Evolutionary conservation across 2,113 vertebrate species (phyloP), one percentile per base, ranked within the genome.

Genomic region (Sitta europaea): DNA sequence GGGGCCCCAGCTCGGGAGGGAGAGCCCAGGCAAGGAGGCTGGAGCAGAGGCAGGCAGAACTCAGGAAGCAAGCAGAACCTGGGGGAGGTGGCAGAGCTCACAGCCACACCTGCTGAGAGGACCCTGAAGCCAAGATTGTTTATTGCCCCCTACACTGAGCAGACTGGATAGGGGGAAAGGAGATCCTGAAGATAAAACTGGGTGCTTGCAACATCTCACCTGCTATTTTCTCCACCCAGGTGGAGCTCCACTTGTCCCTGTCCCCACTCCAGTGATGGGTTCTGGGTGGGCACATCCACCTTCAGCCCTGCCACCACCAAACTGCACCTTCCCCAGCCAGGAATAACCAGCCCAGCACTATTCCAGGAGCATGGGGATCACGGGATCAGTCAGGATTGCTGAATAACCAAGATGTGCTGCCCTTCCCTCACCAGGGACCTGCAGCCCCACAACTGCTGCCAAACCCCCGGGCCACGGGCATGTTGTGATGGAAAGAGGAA

Each of bases 341-440:
- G 5, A 33, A 14, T 1, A 18, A 35, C 2, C 79, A 63, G 38
- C 1, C 0, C 57, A 3, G 51, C 0, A 1, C 11, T 2, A 0
- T 9, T 51, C 21, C 62, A 48, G 11, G 4, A 18, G 14, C 62
- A 9, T 0, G 3, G 6, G 28, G 45, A 22, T 29, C 54, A 5
- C 65, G 38, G 53, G 4, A 19, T 43, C 54, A 20, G 55, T 1
- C 35, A 17, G 72, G 59, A 58, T 54, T 2, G 0, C n/a, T 4
- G 13, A 85, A 19, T 5, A 12, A 28, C 62, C 0, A 0, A 36
- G 36, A 8, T 4, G 29, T 28, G 79, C 79, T 59, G 91, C 63
- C 68, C 50, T 21, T 3, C 68, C 45, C 36, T 25, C 36, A 21
- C n/a, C 1, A 13, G 74, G 48, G 92, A 86, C 7, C 12, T 29